These are phyloP conservation scores for Congeria kusceri DNA, from an alignment of 2,888 invertebrate species.

Conservation along the genomic window DNA sequence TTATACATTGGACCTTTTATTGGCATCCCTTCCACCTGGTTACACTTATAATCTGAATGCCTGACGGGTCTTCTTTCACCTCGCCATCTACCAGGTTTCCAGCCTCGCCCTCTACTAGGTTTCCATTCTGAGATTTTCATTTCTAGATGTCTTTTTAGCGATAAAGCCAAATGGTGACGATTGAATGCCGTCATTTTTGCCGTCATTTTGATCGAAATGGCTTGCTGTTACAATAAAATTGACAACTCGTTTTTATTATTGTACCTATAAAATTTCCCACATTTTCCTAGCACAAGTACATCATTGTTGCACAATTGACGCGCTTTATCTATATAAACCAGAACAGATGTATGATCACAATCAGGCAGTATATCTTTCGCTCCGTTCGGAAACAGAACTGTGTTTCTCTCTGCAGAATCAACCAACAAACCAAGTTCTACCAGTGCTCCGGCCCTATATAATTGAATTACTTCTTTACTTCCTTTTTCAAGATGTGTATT, in stretches of 20 bases:
- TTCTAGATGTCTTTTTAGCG: conserved; percentile 33
- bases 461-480: background rate
- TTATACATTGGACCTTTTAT: no score
- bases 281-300: conserved; percentile 36
- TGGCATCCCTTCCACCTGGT: background rate
- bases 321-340: conserved; percentile 17
- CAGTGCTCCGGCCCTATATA: conserved; percentile 24
- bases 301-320: conserved; percentile 1
- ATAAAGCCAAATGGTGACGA: conserved; percentile 33
- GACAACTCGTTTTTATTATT: conserved; percentile 2
- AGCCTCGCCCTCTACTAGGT: background rate
- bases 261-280: conserved; percentile 38
- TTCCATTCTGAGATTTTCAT: background rate
- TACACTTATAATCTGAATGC: background rate
- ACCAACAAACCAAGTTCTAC: conserved; percentile 26
- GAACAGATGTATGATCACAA: background rate
- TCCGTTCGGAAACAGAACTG: conserved; percentile 10
- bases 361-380: conserved; percentile 18
- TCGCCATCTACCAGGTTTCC: background rate
- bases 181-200: conserved; percentile 20
- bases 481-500: no score
- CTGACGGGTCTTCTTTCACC: background rate
- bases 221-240: conserved; percentile 16
- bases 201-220: conserved; percentile 31
- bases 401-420: conserved; percentile 4